A percentile compares a stretch with the other conserved stretches of the same genome.
These are phyloP conservation scores for Anguilla pacifica DNA, from an alignment of 2,797 vertebrate genomes.

Conservation along the genomic window DNA sequence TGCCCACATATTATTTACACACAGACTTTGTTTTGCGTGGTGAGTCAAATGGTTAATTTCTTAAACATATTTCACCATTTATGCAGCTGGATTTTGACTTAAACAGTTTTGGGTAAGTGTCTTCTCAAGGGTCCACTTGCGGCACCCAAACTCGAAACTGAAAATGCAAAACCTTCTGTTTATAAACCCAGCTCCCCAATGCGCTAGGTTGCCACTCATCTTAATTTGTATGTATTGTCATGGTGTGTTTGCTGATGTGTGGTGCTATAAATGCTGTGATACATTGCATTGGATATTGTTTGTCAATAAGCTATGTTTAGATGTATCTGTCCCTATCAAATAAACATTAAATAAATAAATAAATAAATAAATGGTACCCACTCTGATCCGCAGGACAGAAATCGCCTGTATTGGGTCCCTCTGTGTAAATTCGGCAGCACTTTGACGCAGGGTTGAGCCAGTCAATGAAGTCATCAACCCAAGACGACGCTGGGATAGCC, in stretches of 20 bases:
- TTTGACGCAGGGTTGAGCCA: conserved; percentile 83
- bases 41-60: background rate
- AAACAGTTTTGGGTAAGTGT: background rate
- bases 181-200: background rate
- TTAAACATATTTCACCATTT: background rate
- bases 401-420: conserved; percentile 38
- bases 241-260: background rate
- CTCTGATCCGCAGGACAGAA: conserved; percentile 80
- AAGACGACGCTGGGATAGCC: conserved; percentile 86
- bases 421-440: conserved; percentile 79
- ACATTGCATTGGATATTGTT: too few species aligned
- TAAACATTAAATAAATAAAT: too few species aligned
- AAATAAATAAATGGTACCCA: conserved; percentile 60
- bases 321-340: too few species aligned
- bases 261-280: too few species aligned
- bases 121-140: background rate
- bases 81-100: background rate
- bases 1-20: too few species aligned
- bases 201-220: background rate
- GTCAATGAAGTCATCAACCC: conserved; percentile 94
- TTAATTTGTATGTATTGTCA: background rate
- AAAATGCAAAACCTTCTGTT: background rate
- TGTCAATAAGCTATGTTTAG: too few species aligned
- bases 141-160: background rate
- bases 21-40: conserved; percentile 1